Percentiles rank a stretch among this genome's conserved stretches.
Evolutionary conservation across 2,113 vertebrate species (phyloP).

Genomic region (Menidia beryllina): DNA sequence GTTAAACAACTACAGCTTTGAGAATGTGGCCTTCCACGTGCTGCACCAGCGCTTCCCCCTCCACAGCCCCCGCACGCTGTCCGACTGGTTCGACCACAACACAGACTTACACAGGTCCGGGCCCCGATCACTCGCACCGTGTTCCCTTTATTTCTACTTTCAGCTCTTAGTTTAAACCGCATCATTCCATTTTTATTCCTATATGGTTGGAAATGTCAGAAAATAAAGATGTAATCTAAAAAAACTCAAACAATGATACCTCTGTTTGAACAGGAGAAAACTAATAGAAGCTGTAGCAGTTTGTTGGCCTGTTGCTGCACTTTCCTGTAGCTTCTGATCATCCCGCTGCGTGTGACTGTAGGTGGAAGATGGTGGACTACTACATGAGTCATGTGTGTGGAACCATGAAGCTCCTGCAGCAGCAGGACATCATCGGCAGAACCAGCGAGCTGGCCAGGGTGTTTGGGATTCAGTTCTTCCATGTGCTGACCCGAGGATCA

Average conservation of each 20-base stretch:
- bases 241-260: no score
- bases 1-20: constrained; percentile 95
- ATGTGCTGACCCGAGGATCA: constrained; percentile 95
- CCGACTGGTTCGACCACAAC: constrained; percentile 98
- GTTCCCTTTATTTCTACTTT: no score
- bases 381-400: constrained; percentile 90
- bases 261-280: no score
- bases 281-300: no score
- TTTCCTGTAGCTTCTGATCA: not conserved
- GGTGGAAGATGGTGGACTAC: constrained; percentile 97
- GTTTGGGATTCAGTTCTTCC: constrained; percentile 98
- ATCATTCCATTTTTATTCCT: no score
- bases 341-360: constrained; percentile 52
- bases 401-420: constrained; percentile 90
- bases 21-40: constrained; percentile 97
- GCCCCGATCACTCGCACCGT: no score
- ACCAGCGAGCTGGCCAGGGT: constrained; percentile 97
- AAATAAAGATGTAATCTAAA: not conserved
- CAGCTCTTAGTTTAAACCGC: no score
- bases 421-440: constrained; percentile 92
- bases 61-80: constrained; percentile 90
- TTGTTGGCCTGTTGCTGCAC: no score
- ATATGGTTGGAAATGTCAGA: no score
- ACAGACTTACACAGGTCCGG: constrained; percentile 91
- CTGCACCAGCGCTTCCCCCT: constrained; percentile 96